These are phyloP conservation scores for Actinernus sp. DNA, from an alignment of 92 coral and sea anemone species.

Conservation along the genomic window DNA sequence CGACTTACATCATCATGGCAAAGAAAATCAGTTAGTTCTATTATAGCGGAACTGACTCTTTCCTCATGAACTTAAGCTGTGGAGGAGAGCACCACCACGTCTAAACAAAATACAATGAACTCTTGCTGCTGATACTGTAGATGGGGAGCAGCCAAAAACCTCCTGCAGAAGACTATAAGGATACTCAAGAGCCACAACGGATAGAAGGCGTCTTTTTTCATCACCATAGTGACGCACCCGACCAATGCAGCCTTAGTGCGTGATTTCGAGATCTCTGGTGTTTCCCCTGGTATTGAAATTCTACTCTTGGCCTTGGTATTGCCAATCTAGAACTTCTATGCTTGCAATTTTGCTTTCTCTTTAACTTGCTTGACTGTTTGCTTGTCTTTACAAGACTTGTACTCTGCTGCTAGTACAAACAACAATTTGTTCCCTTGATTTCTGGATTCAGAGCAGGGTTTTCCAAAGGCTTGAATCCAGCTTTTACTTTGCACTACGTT, in stretches of 20 bases:
- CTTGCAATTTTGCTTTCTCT: constrained; percentile 21
- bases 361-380: constrained; percentile 14
- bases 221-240: constrained; percentile 6
- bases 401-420: constrained; percentile 27
- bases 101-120: constrained; percentile 48
- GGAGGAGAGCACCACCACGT: constrained; percentile 35
- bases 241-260: constrained; percentile 35
- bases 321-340: constrained; percentile 33
- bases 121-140: constrained; percentile 48
- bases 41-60: constrained; percentile 10
- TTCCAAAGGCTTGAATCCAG: constrained; percentile 29
- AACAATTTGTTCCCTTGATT: too few species aligned
- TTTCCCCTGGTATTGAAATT: constrained; percentile 14
- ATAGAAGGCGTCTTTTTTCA: constrained; percentile 14
- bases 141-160: constrained; percentile 4
- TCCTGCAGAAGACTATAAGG: constrained; percentile 5
- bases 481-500: constrained; percentile 18
- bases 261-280: constrained; percentile 17
- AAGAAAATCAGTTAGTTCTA: constrained; percentile 31
- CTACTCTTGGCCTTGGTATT: constrained; percentile 24
- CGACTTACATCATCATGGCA: constrained; percentile 13
- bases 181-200: constrained; percentile 18
- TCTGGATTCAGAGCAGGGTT: too few species aligned
- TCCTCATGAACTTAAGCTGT: constrained; percentile 14
- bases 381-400: constrained; percentile 37